A percentile compares a stretch with the other conserved stretches of the same genome.
These are phyloP conservation scores for Eilema depressum DNA, from an alignment of 2,888 invertebrate genomes.

Conservation along the genomic window DNA sequence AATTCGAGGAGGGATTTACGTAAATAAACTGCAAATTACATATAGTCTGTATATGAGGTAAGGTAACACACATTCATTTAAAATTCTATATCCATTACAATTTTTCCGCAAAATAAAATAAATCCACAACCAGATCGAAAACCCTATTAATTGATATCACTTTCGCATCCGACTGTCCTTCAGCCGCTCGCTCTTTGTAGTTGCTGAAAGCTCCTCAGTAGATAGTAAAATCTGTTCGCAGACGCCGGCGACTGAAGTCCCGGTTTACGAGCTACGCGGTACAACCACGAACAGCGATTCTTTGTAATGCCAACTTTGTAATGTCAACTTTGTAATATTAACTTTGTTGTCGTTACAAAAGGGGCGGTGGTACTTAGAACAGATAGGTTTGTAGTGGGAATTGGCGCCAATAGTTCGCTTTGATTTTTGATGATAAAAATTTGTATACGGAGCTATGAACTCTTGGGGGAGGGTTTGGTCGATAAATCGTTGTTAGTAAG, in stretches of 20 bases:
- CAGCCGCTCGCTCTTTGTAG: conserved; percentile 61
- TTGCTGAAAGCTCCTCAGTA: conserved; percentile 66
- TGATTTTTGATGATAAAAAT: conserved; percentile 32
- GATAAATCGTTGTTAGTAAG: not conserved
- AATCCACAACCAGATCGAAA: conserved; percentile 1
- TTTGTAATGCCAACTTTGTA: conserved; percentile 69
- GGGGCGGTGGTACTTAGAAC: conserved; percentile 49
- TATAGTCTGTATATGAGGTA: no score
- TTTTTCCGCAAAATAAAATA: not conserved
- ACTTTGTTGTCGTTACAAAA: conserved; percentile 39
- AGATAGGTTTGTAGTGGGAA: conserved; percentile 63
- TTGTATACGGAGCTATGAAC: not conserved
- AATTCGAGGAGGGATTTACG: no score
- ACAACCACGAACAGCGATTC: conserved; percentile 61
- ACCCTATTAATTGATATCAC: conserved; percentile 17
- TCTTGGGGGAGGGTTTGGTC: not conserved
- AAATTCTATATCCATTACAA: no score
- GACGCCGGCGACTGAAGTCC: conserved; percentile 71
- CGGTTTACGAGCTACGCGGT: conserved; percentile 71
- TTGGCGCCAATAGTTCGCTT: conserved; percentile 60
- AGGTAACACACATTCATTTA: no score
- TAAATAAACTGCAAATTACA: no score
- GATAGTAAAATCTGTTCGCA: conserved; percentile 69
- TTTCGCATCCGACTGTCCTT: conserved; percentile 26
- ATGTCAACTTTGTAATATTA: conserved; percentile 45